Percentiles rank a stretch among this genome's conserved stretches.
Conservation (phyloP, 2,888 invertebrate species). For the Hydrotaea diabolus region DNA sequence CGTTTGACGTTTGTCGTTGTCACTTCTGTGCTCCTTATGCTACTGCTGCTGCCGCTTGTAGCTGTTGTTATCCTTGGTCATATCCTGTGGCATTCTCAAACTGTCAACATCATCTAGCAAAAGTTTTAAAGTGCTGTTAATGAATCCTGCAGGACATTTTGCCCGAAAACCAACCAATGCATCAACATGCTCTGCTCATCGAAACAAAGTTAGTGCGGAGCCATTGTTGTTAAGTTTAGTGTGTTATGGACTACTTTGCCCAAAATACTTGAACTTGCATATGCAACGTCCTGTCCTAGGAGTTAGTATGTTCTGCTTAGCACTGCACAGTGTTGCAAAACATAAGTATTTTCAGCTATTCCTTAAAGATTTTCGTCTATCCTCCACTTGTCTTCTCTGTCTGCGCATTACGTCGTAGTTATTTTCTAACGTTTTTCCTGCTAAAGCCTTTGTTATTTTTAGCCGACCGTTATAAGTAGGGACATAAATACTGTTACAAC, state of each 20-base stretch:
- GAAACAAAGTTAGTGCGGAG: conserved; percentile 18
- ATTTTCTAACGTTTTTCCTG: too few relatives aligned
- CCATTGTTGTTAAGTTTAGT: conserved; percentile 57
- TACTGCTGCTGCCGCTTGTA: too few relatives aligned
- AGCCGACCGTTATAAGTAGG: too few relatives aligned
- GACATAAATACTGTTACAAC: too few relatives aligned
- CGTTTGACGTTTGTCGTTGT: conserved; percentile 17
- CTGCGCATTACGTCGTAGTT: too few relatives aligned
- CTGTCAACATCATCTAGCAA: conserved; percentile 58
- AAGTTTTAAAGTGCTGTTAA: conserved; percentile 63
- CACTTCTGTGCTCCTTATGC: too few relatives aligned
- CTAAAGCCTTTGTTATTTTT: too few relatives aligned
- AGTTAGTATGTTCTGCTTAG: not conserved
- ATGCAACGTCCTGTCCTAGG: not conserved
- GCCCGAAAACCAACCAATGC: conserved; percentile 12
- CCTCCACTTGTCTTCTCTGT: too few relatives aligned
- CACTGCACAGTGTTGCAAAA: not conserved
- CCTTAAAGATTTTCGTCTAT: too few relatives aligned
- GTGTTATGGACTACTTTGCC: conserved; percentile 13
- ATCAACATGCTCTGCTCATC: not conserved
- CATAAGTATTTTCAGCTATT: not conserved
- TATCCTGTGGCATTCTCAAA: conserved; percentile 54
- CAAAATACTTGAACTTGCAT: conserved; percentile 3
- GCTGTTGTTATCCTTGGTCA: not conserved
- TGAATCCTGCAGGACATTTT: conserved; percentile 64